Evolutionary conservation across 1,140 invertebrate species (phyloP).

Genomic region (Sycophila sp.): DNA sequence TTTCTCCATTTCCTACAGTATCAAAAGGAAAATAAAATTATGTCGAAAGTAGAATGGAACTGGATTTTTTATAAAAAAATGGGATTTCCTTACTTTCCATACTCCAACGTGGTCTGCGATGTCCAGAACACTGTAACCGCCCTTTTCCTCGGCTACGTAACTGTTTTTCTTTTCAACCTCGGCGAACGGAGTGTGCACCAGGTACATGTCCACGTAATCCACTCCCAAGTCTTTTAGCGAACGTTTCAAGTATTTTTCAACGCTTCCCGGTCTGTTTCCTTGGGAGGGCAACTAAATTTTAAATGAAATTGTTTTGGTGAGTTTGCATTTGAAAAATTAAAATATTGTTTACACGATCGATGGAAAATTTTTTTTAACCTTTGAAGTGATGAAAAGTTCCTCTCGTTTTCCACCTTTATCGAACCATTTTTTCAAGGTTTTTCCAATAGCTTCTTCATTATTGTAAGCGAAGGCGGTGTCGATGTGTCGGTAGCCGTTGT

Average conservation of each 20-base stretch:
- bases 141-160: constrained; percentile 62
- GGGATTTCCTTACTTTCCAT: constrained; percentile 69
- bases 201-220: constrained; percentile 77
- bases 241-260: constrained; percentile 70
- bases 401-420: constrained; percentile 21
- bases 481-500: constrained; percentile 31
- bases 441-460: constrained; percentile 26
- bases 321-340: not conserved
- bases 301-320: not conserved
- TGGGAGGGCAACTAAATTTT: constrained; percentile 58
- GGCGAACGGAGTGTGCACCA: constrained; percentile 75
- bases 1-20: constrained; percentile 77
- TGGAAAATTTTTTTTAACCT: constrained; percentile 9
- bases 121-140: constrained; percentile 74
- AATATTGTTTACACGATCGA: not conserved
- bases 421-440: constrained; percentile 26
- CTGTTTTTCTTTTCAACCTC: constrained; percentile 68
- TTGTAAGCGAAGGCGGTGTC: constrained; percentile 27
- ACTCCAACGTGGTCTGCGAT: constrained; percentile 74
- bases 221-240: constrained; percentile 71
- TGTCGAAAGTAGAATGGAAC: no score
- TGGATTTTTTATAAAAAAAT: constrained; percentile 50
- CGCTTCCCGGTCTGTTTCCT: constrained; percentile 64
- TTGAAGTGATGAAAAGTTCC: constrained; percentile 33
- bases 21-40: constrained; percentile 1